Evolutionary conservation across 2,113 vertebrate genomes (phyloP), one percentile per base, ranked within the genome.

Genomic region (Petromus typicus): DNA sequence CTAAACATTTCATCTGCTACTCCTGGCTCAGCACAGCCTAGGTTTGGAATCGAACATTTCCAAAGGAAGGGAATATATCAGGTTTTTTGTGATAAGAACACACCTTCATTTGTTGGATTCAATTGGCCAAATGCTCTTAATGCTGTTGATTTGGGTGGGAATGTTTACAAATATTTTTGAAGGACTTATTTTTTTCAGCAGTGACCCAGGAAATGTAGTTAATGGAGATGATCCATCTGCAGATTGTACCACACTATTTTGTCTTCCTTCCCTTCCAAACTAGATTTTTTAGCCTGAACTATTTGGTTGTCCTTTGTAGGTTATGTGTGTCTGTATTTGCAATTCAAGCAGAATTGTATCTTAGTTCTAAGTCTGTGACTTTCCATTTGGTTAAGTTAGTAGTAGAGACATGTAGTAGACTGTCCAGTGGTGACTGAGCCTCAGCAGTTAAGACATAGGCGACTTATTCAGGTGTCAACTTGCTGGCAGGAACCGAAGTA

Each of bases 151-250:
- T 93, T 95, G 63, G 57, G 59, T 91, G 73, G 82, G 40, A 86
- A 83, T 88, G 78, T 85, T 93, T 91, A 89, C 78, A 90, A 85
- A 95, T 93, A 87, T 95, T 92, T 73, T 54, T 34, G 48, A 40
- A 34, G 67, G 85, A 71, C 63, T 40, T 82, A 40, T 69, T 89
- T 93, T 93, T 64, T 51, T 17, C 40, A 93, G 22, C 43, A 37
- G 2, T 96, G 76, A 57, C 17, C 27, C 57, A 95, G 88, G 12
- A 81, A 94, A 64, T 86, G 73, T 81, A 90, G 57, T 93, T 69
- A 48, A n/a, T 75, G 37, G 64, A 45, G 81, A 57, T 0, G 30
- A 40, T 69, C 95, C 76, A 83, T 83, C 94, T 93, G 92, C 85
- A n/a, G 78, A 86, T 48, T 87, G 7, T 5, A 54, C 56, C 5